Conservation (phyloP, 2,797 vertebrate genomes). For the Champsocephalus gunnari region DNA sequence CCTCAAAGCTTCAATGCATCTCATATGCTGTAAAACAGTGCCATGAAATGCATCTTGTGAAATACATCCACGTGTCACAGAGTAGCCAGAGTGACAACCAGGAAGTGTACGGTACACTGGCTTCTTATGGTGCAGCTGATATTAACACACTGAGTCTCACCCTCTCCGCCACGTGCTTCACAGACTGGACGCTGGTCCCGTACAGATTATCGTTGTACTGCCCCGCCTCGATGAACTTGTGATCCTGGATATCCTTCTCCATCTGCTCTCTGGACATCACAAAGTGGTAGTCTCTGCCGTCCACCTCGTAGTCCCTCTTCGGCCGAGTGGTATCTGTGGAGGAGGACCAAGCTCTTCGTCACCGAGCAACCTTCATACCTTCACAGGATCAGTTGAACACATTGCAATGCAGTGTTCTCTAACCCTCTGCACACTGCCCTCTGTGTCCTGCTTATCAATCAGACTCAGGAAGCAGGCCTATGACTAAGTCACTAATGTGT, state of each 20-base stretch:
- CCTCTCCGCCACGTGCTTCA: constrained; percentile 97
- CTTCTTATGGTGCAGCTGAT: neutral
- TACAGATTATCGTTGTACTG: constrained; percentile 99
- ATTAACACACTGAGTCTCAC: constrained; percentile 76
- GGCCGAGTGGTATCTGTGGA: constrained; percentile 92
- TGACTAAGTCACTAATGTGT: neutral
- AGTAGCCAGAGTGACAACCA: neutral
- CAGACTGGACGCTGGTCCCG: constrained; percentile 97
- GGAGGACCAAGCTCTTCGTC: constrained; percentile 12
- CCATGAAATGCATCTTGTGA: neutral
- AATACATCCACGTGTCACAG: neutral
- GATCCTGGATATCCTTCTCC: constrained; percentile 99
- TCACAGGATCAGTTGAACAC: neutral
- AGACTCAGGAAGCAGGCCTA: neutral
- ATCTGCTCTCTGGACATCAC: constrained; percentile 97
- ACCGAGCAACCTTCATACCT: neutral
- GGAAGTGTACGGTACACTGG: neutral
- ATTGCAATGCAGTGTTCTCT: neutral
- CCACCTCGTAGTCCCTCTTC: constrained; percentile 95
- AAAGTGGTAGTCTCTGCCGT: constrained; percentile 98
- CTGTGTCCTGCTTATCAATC: neutral
- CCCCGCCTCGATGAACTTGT: constrained; percentile 99
- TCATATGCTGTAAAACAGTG: neutral
- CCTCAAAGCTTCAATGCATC: neutral
- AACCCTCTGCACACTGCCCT: no score